Percentiles rank a stretch among this genome's conserved stretches.
Evolutionary conservation across 2,888 invertebrate species (phyloP).

Genomic region (Cataglyphis altisquamis): DNA sequence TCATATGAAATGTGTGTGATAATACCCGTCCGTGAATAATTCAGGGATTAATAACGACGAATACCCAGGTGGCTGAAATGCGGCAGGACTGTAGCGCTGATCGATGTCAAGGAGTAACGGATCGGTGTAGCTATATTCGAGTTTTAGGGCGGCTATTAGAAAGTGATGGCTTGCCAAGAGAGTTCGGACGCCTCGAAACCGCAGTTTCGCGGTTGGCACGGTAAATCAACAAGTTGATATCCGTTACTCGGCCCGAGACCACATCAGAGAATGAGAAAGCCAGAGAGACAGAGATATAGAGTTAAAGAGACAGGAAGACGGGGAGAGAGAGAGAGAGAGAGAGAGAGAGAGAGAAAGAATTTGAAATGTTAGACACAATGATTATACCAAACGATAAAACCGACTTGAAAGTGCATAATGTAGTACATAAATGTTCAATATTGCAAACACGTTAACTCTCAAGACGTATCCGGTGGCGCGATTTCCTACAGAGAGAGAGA

Average conservation of each 20-base stretch:
- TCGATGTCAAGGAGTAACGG: constrained; percentile 58
- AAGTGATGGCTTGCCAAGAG: constrained; percentile 71
- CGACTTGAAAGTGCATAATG: constrained; percentile 47
- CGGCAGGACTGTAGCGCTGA: constrained; percentile 44
- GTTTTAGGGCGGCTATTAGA: constrained; percentile 78
- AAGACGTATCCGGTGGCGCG: constrained; percentile 20
- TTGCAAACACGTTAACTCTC: constrained; percentile 48
- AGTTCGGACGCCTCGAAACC: constrained; percentile 78
- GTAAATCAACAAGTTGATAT: constrained; percentile 85
- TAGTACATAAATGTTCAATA: constrained; percentile 42
- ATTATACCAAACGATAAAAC: constrained; percentile 27
- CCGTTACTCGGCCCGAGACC: constrained; percentile 73
- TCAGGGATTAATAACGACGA: constrained; percentile 57
- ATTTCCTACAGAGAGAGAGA: constrained; percentile 21
- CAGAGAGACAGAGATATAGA: not conserved
- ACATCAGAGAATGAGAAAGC: constrained; percentile 56
- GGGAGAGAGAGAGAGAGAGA: not conserved
- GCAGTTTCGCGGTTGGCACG: constrained; percentile 78
- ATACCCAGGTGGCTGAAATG: constrained; percentile 56
- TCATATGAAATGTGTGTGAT: constrained; percentile 56
- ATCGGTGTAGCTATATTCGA: constrained; percentile 63
- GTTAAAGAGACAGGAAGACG: not conserved
- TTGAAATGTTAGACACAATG: constrained; percentile 57
- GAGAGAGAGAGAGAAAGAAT: constrained; percentile 35
- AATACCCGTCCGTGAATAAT: constrained; percentile 57